phyloP scores from a whole-genome alignment of 1,140 invertebrate species.

The Plodia interpunctella region DNA sequence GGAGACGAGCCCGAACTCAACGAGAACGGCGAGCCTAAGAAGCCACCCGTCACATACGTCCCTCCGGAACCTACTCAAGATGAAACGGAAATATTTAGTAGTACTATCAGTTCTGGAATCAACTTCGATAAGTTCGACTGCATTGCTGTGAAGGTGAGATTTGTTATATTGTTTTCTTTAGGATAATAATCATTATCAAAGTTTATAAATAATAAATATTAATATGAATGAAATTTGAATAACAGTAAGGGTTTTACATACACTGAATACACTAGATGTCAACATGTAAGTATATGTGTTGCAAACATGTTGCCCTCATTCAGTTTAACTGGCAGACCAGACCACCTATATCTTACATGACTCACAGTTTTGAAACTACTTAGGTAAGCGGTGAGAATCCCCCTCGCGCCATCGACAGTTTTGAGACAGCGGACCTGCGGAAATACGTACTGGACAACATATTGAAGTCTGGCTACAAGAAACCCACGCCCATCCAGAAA shows the following conservation, averaged over 20 bases:
- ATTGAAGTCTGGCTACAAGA: slow-evolving; percentile 86
- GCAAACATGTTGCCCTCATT: no score
- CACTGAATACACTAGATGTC: no score
- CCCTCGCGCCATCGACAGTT: slow-evolving; percentile 81
- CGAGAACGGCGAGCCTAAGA: slow-evolving; percentile 55
- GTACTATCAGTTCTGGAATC: slow-evolving; percentile 86
- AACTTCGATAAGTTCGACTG: slow-evolving; percentile 93
- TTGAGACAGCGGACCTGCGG: slow-evolving; percentile 84
- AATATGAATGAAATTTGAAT: no score
- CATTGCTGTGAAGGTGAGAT: slow-evolving; percentile 88
- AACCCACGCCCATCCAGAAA: slow-evolving; percentile 96
- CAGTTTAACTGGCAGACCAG: no score
- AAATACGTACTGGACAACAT: slow-evolving; percentile 87
- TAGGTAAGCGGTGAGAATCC: slow-evolving; percentile 83
- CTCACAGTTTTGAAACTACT: slow-evolving; percentile 15
- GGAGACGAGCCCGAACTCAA: slow-evolving; percentile 22
- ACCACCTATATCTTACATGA: no score
- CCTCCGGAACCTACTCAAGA: slow-evolving; percentile 86
- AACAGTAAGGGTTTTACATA: no score
- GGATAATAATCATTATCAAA: no score
- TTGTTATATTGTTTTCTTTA: no score
- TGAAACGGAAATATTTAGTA: slow-evolving; percentile 84
- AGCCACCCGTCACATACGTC: slow-evolving; percentile 84
- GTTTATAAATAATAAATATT: no score
- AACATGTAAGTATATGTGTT: no score